These are phyloP conservation scores for Phrixothrix hirtus DNA, from an alignment of 2,888 invertebrate genomes.

Conservation along the genomic window DNA sequence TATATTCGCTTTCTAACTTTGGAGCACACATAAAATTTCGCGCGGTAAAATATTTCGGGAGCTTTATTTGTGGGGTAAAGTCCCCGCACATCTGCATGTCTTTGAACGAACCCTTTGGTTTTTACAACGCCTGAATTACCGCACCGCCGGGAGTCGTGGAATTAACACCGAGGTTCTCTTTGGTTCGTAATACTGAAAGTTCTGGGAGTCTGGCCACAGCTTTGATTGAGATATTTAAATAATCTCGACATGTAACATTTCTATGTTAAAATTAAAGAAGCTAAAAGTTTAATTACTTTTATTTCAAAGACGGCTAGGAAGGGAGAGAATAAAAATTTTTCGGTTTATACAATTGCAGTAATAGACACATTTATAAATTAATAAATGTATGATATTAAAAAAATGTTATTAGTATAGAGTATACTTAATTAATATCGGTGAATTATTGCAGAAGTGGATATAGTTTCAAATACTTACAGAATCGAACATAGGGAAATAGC, in stretches of 20 bases:
- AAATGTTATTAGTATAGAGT: too few species aligned
- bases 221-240: conserved; percentile 40
- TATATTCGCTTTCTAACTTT: conserved; percentile 34
- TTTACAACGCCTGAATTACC: conserved; percentile 45
- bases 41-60: conserved; percentile 35
- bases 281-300: too few species aligned
- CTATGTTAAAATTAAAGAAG: background rate
- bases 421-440: too few species aligned
- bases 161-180: conserved; percentile 40
- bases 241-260: conserved; percentile 6
- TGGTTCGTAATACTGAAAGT: conserved; percentile 31
- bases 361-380: too few species aligned
- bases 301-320: too few species aligned
- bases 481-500: too few species aligned
- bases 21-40: conserved; percentile 37
- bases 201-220: conserved; percentile 37
- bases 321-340: too few species aligned
- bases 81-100: conserved; percentile 46
- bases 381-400: too few species aligned
- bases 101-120: conserved; percentile 49
- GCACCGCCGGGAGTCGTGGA: conserved; percentile 46
- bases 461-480: too few species aligned
- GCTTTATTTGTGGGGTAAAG: conserved; percentile 36
- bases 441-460: too few species aligned
- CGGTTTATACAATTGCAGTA: too few species aligned